Base-by-base conservation (phyloP, 2,113 vertebrate species). In the Trichechus manatus region DNA sequence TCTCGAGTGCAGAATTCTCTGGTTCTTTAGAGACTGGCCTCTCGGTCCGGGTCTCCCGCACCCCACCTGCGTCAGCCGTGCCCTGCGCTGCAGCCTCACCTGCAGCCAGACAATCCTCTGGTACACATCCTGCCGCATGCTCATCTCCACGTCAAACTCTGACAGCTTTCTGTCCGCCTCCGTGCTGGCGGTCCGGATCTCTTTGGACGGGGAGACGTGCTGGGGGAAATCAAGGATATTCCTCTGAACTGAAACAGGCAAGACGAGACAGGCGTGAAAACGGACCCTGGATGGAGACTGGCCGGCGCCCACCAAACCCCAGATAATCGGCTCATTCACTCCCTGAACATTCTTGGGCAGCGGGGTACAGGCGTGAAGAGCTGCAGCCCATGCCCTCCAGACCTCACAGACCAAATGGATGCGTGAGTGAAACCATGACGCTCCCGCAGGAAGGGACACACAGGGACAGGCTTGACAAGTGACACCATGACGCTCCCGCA, bases 71-170 rank as follows among this genome's bases (percentile, higher is more conserved):
- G 39, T 39, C 39, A 39, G 39, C 39, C 39, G 39, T 8, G 3
- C 2, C 14, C 23, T 8, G 1, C 2, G 13, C 9, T 0, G 0
- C 25, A 29, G n/a, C 47, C 98, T 10, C 89, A 99, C 99, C 99
- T 99, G 99, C 93, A 99, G 98, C 95, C 99, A 99, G 1, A 99
- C 99, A 0, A 99, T 98, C 96, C 99, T 98, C 98, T 98, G 99
- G 98, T 99, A 99, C 74, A 99, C 99, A 0, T 99, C 99, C 96
- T 99, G 99, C 95, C 99, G 98, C 99, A 99, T 99, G 98, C 99
- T 99, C 99, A 99, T 99, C 98, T 99, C 99, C 98, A 99, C 99
- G 0, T 99, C 99, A 0, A 99, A 99, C 97, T 99, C 99, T 0
- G 99, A 99, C 89, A 99, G 99, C 93, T 98, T 99, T 98, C 99